phyloP scores from a whole-genome alignment of 2,797 vertebrate genomes.

The Peromyscus eremicus region DNA sequence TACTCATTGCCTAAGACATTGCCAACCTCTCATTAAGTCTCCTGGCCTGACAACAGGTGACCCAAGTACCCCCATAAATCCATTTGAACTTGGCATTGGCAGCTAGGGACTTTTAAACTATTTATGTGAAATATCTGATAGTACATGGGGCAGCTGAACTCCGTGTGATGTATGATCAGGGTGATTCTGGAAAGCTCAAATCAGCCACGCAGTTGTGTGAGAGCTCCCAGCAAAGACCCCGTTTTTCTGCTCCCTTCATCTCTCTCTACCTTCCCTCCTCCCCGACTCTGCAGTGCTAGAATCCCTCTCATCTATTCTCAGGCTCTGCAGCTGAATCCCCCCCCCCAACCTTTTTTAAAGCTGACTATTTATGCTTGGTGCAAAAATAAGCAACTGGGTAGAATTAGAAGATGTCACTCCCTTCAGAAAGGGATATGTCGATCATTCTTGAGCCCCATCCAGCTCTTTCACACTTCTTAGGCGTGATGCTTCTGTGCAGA shows the following conservation, averaged over 20 bases:
- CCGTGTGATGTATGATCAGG: constrained; percentile 79
- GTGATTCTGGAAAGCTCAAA: constrained; percentile 79
- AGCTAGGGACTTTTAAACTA: constrained; percentile 86
- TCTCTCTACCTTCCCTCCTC: constrained; percentile 69
- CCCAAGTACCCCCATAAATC: constrained; percentile 83
- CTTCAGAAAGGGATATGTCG: constrained; percentile 63
- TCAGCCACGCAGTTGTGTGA: constrained; percentile 76
- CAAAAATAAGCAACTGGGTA: constrained; percentile 82
- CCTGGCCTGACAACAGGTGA: constrained; percentile 83
- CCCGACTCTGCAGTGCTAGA: constrained; percentile 78
- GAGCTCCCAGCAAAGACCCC: constrained; percentile 84
- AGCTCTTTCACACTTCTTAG: constrained; percentile 67
- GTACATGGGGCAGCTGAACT: constrained; percentile 84
- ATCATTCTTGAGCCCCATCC: constrained; percentile 66
- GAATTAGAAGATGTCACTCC: constrained; percentile 69
- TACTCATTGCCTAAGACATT: constrained; percentile 72
- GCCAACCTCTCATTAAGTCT: constrained; percentile 83
- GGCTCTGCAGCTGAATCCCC: constrained; percentile 72
- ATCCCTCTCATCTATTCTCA: constrained; percentile 83
- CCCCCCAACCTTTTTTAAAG: constrained; percentile 64
- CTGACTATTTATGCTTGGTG: constrained; percentile 80
- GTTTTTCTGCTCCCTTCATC: constrained; percentile 80
- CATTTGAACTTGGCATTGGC: constrained; percentile 85
- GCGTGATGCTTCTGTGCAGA: neutral
- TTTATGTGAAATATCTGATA: constrained; percentile 87